Evolutionary conservation across 1,140 invertebrate genomes (phyloP), one percentile per base, ranked within the genome.

Genomic region (Formica selysi): DNA sequence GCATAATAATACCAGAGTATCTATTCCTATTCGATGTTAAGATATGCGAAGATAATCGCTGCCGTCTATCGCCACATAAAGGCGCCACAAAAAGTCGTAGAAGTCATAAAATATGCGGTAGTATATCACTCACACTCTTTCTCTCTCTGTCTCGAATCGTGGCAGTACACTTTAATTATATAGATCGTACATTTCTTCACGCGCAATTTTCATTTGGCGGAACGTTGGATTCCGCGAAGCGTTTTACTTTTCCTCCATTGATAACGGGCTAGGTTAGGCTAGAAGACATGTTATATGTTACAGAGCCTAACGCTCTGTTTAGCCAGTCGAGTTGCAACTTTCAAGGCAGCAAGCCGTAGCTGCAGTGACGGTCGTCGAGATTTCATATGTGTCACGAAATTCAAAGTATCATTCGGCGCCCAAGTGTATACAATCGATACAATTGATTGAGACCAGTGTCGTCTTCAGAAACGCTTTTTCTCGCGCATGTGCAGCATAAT

Each of bases 281-380:
- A 51, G 16, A 29, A 65, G 41, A 86, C 22, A 36, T 22, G 61
- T 64, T 22, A 59, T 22, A 32, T 32, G 2, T 4, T 3, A 44
- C 51, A 29, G 76, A 57, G 26, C 41, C 26, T 48, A 51, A 76
- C 29, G 67, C 70, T 76, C 67, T 70, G 74, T 79, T 89, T 70
- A 48, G 59, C 7, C 88, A 89, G 87, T 89, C 44, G 81, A n/a
- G 73, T 64, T 64, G 16, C 36, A 62, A 59, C 87, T 80, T 76
- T 57, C 71, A 32, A 26, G 22, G 22, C 29, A 44, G 83, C 19
- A 38, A 44, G 88, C 54, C 64, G 71, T 57, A n/a, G 32, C 0
- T 62, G 68, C 29, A 29, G 48, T 51, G 70, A 16, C 73, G 61
- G 29, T 11, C 13, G 3, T 61, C 48, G 32, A 38, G 38, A 36